phyloP scores from a whole-genome alignment of 2,797 vertebrate genomes.

The Crenichthys baileyi region DNA sequence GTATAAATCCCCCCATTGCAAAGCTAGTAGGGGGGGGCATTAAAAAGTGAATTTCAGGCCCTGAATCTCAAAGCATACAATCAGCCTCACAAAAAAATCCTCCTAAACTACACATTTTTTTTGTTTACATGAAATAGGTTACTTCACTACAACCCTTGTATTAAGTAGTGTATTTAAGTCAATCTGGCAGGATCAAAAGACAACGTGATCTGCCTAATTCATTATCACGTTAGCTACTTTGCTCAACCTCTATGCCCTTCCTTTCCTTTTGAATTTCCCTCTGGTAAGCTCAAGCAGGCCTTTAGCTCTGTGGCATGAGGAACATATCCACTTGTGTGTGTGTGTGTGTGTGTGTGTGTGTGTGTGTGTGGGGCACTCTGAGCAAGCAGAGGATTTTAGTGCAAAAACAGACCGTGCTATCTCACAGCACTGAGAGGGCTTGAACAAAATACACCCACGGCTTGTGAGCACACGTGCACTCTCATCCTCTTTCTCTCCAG shows the following conservation, averaged over 20 bases:
- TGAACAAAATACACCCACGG: slow-evolving; percentile 52
- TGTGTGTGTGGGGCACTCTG: slow-evolving; percentile 29
- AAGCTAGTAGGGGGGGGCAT: no score
- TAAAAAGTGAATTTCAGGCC: no score
- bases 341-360: no score
- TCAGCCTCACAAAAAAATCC: no score
- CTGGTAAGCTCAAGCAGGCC: slow-evolving; percentile 27
- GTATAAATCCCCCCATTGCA: no score
- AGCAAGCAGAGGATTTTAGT: slow-evolving; percentile 41
- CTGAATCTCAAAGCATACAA: no score
- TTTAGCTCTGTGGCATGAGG: slow-evolving; percentile 23
- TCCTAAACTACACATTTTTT: no score
- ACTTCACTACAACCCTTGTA: no score
- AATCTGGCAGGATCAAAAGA: background rate
- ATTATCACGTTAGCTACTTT: slow-evolving; percentile 12
- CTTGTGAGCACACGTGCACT: slow-evolving; percentile 49
- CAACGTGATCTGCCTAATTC: background rate
- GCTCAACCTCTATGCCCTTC: slow-evolving; percentile 1
- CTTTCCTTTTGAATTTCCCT: slow-evolving; percentile 12
- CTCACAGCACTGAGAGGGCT: slow-evolving; percentile 53
- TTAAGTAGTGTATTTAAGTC: no score
- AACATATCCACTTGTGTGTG: slow-evolving; percentile 39
- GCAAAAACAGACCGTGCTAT: slow-evolving; percentile 47
- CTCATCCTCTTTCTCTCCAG: slow-evolving; percentile 55
- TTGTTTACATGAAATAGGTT: no score